phyloP scores from a whole-genome alignment of 2,888 invertebrate species.

The Megaustenia siamemsis region DNA sequence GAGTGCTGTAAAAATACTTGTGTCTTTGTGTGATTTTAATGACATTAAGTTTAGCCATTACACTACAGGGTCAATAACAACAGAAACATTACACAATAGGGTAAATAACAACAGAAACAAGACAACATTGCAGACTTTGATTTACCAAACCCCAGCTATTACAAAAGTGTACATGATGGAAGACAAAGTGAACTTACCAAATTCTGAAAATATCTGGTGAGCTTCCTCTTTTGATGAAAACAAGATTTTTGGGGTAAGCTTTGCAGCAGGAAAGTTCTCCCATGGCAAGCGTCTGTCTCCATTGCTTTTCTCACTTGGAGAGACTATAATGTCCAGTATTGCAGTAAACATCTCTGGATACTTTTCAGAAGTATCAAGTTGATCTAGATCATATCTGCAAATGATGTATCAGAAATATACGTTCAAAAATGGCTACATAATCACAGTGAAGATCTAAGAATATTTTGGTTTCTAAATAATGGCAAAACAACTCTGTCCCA shows the following conservation, averaged over 20 bases:
- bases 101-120: too few relatives aligned
- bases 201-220: slow-evolving; percentile 70
- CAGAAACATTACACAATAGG: too few relatives aligned
- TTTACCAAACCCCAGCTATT: too few relatives aligned
- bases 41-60: too few relatives aligned
- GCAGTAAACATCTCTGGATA: slow-evolving; percentile 77
- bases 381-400: slow-evolving; percentile 77
- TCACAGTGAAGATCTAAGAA: background rate
- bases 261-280: slow-evolving; percentile 74
- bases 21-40: too few relatives aligned
- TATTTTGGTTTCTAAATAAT: too few relatives aligned
- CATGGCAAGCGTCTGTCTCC: slow-evolving; percentile 67
- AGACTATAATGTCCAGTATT: slow-evolving; percentile 72
- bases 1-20: too few relatives aligned
- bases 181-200: slow-evolving; percentile 70
- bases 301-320: slow-evolving; percentile 71
- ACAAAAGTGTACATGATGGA: background rate
- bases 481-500: too few relatives aligned
- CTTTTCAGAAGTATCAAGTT: slow-evolving; percentile 78
- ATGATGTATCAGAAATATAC: background rate
- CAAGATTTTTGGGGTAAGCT: slow-evolving; percentile 74
- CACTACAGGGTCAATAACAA: too few relatives aligned
- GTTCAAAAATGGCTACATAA: background rate
- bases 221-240: slow-evolving; percentile 77
- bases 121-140: too few relatives aligned